Base-by-base conservation (phyloP, 2,113 vertebrate species). In the Noturus placidus region DNA sequence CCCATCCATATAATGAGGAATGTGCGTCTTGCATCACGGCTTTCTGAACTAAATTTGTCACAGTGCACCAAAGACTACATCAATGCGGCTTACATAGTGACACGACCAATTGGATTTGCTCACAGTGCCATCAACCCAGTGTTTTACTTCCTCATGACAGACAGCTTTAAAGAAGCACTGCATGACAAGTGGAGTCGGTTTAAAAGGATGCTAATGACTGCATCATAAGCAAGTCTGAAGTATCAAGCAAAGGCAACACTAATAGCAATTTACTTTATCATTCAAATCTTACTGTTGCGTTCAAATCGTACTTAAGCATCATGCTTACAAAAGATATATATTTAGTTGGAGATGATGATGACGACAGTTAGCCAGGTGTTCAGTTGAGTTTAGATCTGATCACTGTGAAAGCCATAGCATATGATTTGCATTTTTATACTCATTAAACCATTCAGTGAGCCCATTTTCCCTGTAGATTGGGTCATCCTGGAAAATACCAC, bases 1-100 rank as follows among this genome's bases (percentile, higher is more conserved):
- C 98, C 98, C 3, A 97, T 97, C 72, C 98, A 99, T 5, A 0
- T 99, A 5, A 94, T 99, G 95, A 95, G 97, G 88, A 99, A 97
- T 0, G 70, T 97, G 42, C 91, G 95, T 0, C 92, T 98, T 0
- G 95, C 93, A 0, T 96, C 95, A 0, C 91, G 79, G 0, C 81
- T 94, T 0, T 0, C 46, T 0, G 85, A 70, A 86, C 3, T 91
- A 74, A 5, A 8, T 0, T 0, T 89, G 1, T 20, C 87, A 0
- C 0, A 0, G 0, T 93, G 95, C 35, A 52, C 92, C 0, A 1
- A 13, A 35, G 59, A 5, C 0, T 8, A 87, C 85, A 95, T 98
- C 88, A 89, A 89, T 14, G n/a, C 38, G 0, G 0, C 92, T 0
- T 88, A 98, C 69, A 91, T 96, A 10, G 0, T 98, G 76, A 95